Evolutionary conservation across 2,797 vertebrate genomes (phyloP), one percentile per base, ranked within the genome.

Genomic region (Xenopus petersii): DNA sequence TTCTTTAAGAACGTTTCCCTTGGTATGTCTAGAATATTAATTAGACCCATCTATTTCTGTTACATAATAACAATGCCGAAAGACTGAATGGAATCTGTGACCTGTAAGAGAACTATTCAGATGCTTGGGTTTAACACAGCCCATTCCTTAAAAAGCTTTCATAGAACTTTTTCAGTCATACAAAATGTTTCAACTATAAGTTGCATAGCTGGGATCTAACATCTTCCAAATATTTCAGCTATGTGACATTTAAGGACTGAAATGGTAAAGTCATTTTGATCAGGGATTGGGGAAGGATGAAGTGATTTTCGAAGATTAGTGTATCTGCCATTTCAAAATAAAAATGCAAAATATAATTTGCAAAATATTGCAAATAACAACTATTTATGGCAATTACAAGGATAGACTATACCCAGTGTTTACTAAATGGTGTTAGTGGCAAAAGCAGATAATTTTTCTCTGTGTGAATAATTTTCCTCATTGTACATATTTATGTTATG

Each of bases 11-110:
- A 94, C 87, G 89, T 90, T 88, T 84, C 83, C 85, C 83, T 89
- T 94, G 90, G 93, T 97, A 95, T 95, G 95, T 95, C 92, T 91
- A 93, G 96, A 98, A 98, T 98, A 97, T 97, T 94, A 98, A 98
- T 96, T 95, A 98, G 94, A 91, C 83, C 91, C 93, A 93, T 97
- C 94, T 94, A 95, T 96, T 95, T 95, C 91, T 90, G 89, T 92
- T 74, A 88, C 90, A 95, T 94, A 96, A 95, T 95, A 95, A 96
- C 94, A 95, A 93, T 95, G 95, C 94, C 92, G 91, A 84, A 71
- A 82, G 83, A 85, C 82, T 98, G 94, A 99, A 98, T 94, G 87
- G 95, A 93, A 88, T 90, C 95, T 86, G 88, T 98, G 97, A 98
- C 96, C 95, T 98, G 97, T 95, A 94, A 97, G 96, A 94, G 93